Conservation (phyloP, 2,797 vertebrate species). For the Myotis pilosus region DNA sequence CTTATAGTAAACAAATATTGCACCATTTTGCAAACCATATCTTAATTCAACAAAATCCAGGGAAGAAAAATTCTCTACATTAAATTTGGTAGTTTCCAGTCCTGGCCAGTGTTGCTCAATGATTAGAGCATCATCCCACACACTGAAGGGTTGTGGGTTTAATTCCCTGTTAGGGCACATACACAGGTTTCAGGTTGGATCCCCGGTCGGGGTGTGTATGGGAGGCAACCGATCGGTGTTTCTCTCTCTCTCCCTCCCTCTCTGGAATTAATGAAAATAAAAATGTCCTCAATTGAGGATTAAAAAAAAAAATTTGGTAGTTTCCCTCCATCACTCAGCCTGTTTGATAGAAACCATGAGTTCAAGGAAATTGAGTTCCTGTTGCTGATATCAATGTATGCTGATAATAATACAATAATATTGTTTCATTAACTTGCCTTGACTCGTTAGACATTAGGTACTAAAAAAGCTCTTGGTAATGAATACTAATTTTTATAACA, state of each 20-base stretch:
- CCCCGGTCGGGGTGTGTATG: neutral
- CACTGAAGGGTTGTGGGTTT: neutral
- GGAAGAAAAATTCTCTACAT: neutral
- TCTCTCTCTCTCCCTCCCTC: neutral
- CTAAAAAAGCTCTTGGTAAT: neutral
- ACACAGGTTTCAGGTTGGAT: neutral
- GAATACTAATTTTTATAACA: neutral
- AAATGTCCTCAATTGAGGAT: neutral
- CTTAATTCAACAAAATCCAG: neutral
- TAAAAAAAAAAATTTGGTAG: neutral
- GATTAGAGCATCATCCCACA: neutral
- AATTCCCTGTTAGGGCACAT: neutral
- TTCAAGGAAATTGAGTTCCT: neutral
- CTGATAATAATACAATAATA: neutral
- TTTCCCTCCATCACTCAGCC: neutral
- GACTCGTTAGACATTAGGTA: neutral
- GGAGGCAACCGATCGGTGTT: neutral
- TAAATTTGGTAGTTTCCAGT: neutral
- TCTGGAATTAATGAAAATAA: neutral
- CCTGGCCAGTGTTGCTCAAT: neutral
- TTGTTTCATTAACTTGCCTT: neutral
- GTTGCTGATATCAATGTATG: neutral
- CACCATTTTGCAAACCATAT: neutral
- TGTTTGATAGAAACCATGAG: neutral
- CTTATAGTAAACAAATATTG: neutral